phyloP scores from a whole-genome alignment of 2,888 invertebrate genomes.

The Metalampra italica region DNA sequence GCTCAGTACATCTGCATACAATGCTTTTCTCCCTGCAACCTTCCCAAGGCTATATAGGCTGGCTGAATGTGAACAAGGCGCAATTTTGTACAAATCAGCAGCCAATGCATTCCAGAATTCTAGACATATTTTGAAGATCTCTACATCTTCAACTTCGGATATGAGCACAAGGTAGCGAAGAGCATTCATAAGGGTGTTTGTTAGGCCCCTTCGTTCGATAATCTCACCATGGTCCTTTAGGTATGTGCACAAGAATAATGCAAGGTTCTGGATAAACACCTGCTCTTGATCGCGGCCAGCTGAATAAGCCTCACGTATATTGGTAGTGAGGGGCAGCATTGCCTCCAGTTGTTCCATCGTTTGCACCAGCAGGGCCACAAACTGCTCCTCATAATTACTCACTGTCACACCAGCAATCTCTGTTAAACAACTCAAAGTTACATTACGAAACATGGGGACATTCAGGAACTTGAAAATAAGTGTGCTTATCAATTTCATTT shows the following conservation, averaged over 20 bases:
- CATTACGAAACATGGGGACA: constrained; percentile 98
- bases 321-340: constrained; percentile 94
- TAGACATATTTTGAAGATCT: constrained; percentile 99
- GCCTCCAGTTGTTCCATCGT: constrained; percentile 95
- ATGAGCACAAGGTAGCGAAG: constrained; percentile 92
- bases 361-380: constrained; percentile 92
- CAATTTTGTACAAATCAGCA: constrained; percentile 94
- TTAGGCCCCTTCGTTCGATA: constrained; percentile 89
- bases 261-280: constrained; percentile 98
- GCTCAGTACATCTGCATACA: constrained; percentile 89
- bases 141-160: constrained; percentile 99
- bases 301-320: constrained; percentile 96
- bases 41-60: constrained; percentile 60
- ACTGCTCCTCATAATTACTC: constrained; percentile 94
- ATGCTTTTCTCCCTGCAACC: constrained; percentile 80
- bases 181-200: constrained; percentile 88
- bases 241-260: constrained; percentile 97
- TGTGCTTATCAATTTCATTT: constrained; percentile 97
- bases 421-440: constrained; percentile 98
- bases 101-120: constrained; percentile 99
- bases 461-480: constrained; percentile 97
- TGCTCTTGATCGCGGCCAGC: constrained; percentile 97
- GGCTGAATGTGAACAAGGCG: constrained; percentile 81
- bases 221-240: constrained; percentile 96
- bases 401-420: constrained; percentile 97